These are phyloP conservation scores for Diabrotica undecimpunctata DNA, from an alignment of 1,140 invertebrate genomes.

Conservation along the genomic window DNA sequence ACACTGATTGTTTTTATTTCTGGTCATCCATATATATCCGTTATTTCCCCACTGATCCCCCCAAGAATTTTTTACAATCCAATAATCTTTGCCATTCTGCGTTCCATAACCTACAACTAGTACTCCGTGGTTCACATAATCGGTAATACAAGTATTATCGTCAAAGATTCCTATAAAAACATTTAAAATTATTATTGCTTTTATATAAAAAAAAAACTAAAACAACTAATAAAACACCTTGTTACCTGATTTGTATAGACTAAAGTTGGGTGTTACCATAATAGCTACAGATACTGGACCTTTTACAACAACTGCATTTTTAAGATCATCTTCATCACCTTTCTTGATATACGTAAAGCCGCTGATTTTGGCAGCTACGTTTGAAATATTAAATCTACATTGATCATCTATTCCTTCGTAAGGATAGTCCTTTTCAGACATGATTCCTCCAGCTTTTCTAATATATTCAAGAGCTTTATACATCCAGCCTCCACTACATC, in stretches of 20 bases:
- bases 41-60: slow-evolving; percentile 20
- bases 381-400: slow-evolving; percentile 57
- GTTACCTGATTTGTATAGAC: slow-evolving; percentile 61
- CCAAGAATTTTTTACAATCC: slow-evolving; percentile 32
- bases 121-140: slow-evolving; percentile 11
- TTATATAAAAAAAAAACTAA: not conserved
- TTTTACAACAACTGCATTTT: slow-evolving; percentile 69
- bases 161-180: not conserved
- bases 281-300: slow-evolving; percentile 77
- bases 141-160: not conserved
- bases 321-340: slow-evolving; percentile 65
- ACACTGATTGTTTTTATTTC: slow-evolving; percentile 28
- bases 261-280: slow-evolving; percentile 70
- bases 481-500: slow-evolving; percentile 93
- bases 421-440: slow-evolving; percentile 85
- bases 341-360: slow-evolving; percentile 61
- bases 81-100: slow-evolving; percentile 19
- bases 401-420: slow-evolving; percentile 75
- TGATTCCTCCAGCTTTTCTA: slow-evolving; percentile 70
- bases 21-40: slow-evolving; percentile 23
- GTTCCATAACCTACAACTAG: slow-evolving; percentile 12
- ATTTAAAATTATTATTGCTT: too few relatives aligned
- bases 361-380: slow-evolving; percentile 74
- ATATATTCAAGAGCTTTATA: slow-evolving; percentile 89
- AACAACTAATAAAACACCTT: slow-evolving; percentile 49